A percentile compares a stretch with the other conserved stretches of the same genome.
Conservation (phyloP, 2,797 vertebrate genomes). For the Netta rufina region DNA sequence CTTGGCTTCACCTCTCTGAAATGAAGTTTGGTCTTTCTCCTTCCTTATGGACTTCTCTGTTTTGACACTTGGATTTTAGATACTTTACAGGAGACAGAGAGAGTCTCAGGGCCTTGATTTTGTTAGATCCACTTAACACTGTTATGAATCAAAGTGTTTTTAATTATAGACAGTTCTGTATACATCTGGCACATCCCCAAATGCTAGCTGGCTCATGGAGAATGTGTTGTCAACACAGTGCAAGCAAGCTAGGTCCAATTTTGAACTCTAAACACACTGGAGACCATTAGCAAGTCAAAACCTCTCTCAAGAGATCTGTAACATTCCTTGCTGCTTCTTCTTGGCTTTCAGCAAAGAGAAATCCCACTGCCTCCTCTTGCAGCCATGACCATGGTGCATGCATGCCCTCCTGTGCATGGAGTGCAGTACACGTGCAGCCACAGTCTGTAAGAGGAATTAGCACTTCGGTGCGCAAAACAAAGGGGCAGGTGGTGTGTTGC, state of each 20-base stretch:
- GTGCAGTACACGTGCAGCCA: not conserved
- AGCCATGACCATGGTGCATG: rapidly evolving
- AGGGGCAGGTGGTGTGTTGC: slow-evolving; percentile 3
- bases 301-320: not conserved
- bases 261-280: not conserved
- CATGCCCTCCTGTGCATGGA: not conserved
- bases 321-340: not conserved
- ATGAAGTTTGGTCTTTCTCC: not conserved
- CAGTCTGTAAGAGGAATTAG: not conserved
- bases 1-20: not conserved
- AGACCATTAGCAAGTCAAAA: not conserved
- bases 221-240: not conserved
- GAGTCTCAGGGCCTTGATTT: not conserved
- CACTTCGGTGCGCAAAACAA: not conserved
- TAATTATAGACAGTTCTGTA: not conserved
- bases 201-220: not conserved
- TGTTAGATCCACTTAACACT: not conserved
- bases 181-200: not conserved
- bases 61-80: not conserved
- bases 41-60: not conserved
- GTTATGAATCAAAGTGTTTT: not conserved
- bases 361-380: not conserved
- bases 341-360: not conserved
- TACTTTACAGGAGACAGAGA: not conserved
- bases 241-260: not conserved